phyloP scores from a whole-genome alignment of 2,797 vertebrate species.

The Astyanax mexicanus region DNA sequence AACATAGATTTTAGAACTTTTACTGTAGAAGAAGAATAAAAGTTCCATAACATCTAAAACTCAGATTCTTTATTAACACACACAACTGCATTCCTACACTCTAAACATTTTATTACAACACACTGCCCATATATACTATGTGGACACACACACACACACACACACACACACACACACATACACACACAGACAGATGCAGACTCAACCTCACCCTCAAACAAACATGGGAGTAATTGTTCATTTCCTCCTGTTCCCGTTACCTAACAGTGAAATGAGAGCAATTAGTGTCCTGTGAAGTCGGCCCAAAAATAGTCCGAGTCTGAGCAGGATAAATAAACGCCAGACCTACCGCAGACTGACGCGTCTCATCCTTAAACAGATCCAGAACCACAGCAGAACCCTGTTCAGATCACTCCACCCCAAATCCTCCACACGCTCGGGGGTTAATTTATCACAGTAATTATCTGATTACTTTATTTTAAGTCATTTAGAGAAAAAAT shows the following conservation, averaged over 20 bases:
- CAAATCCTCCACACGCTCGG: too few species aligned
- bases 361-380: slow-evolving; percentile 67
- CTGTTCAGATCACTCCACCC: not conserved
- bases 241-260: slow-evolving; percentile 82
- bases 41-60: not conserved
- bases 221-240: slow-evolving; percentile 83
- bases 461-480: too few species aligned
- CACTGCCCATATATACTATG: slow-evolving; percentile 22
- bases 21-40: not conserved
- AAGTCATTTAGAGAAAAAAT: too few species aligned
- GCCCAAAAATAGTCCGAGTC: slow-evolving; percentile 79
- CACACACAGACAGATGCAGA: slow-evolving; percentile 46
- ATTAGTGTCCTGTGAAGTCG: slow-evolving; percentile 83
- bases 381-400: slow-evolving; percentile 44
- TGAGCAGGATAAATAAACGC: slow-evolving; percentile 81
- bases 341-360: slow-evolving; percentile 76
- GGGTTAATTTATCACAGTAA: too few species aligned
- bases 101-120: slow-evolving; percentile 41
- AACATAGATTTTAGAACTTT: too few species aligned
- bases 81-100: slow-evolving; percentile 12
- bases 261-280: slow-evolving; percentile 83
- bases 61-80: slow-evolving; percentile 15
- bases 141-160: slow-evolving; percentile 41
- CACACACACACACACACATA: slow-evolving; percentile 44
- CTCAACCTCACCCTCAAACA: slow-evolving; percentile 62